Base-by-base conservation (phyloP, 2,888 invertebrate genomes). In the Rugalucina vietnamica region DNA sequence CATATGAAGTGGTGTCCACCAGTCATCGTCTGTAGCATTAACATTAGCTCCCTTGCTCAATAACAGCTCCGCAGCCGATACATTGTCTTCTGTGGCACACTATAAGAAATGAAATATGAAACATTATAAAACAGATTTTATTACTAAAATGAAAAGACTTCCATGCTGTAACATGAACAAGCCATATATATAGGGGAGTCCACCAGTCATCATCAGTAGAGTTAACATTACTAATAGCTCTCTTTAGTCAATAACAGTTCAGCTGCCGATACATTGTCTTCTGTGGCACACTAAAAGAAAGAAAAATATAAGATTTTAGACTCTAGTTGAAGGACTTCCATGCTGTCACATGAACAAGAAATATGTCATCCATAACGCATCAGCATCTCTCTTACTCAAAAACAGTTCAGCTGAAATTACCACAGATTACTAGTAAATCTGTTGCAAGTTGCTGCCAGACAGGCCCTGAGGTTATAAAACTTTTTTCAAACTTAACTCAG, bases 321-420 rank as follows among this genome's bases (percentile, higher is more conserved):
- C n/a, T n/a, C n/a, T 5, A 93, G 82, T 50, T 90, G 90, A 8
- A 91, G 87, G 57, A 93, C 81, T 34, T 93, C 93, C 8, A 88
- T 77, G 77, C 90, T 88, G 86, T 93, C 92, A 84, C 90, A 90
- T 60, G 90, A 91, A 82, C 91, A 91, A 2, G 93, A 92, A 10
- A 85, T 85, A 65, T 93, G n/a, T n/a, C 92, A n/a, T 93, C 81
- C n/a, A 92, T 92, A 14, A 92, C 91, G 92, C 92, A 93, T 90
- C 91, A 89, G 82, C 93, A 92, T 80, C 89, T 90, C 82, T 93
- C 93, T n/a, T 84, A 2, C 83, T 37, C 32, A 93, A 43, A 74
- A 93, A 79, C 43, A 92, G 73, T 74, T 92, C 91, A 32, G 92
- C 92, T 50, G 88, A n/a, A n/a, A n/a, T n/a, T n/a, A n/a, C n/a